Evolutionary conservation across 2,888 invertebrate genomes (phyloP).

Genomic region (Drosophila pseudotalamancana): DNA sequence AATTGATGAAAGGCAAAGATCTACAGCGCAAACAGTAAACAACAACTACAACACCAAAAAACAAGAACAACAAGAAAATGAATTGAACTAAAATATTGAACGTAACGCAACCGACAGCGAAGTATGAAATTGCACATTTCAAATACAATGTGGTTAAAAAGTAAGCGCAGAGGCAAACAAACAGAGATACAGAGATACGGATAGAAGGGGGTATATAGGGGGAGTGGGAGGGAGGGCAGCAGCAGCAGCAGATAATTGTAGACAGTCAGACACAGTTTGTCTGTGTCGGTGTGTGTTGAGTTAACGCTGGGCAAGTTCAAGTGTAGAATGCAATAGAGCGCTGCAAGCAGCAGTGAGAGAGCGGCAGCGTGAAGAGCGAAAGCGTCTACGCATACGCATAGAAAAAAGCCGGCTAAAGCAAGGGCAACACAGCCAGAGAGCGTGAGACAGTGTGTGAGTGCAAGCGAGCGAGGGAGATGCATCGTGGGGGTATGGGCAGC

Average conservation of each 20-base stretch:
- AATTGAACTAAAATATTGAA: conserved; percentile 38
- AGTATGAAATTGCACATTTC: conserved; percentile 78
- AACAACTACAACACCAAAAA: conserved; percentile 20
- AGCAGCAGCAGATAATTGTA: conserved; percentile 52
- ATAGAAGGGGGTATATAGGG: background rate
- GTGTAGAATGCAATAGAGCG: conserved; percentile 77
- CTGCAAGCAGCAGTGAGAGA: conserved; percentile 46
- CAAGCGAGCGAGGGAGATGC: conserved; percentile 10
- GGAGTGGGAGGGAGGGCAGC: background rate
- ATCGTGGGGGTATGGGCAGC: conserved; percentile 22
- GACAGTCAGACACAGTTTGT: conserved; percentile 40
- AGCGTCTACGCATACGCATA: conserved; percentile 74
- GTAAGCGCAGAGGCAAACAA: conserved; percentile 64
- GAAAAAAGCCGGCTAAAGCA: conserved; percentile 75
- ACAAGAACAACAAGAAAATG: conserved; percentile 7
- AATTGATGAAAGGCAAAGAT: conserved; percentile 69
- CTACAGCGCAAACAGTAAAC: conserved; percentile 38
- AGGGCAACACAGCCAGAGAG: conserved; percentile 35
- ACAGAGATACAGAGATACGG: conserved; percentile 39
- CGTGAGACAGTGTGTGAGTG: conserved; percentile 11
- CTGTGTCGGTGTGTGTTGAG: conserved; percentile 43
- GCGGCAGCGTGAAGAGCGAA: conserved; percentile 27
- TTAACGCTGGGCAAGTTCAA: conserved; percentile 75
- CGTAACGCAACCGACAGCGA: conserved; percentile 37
- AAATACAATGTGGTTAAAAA: conserved; percentile 79